Base-by-base conservation (phyloP, 2,113 vertebrate species). In the Neolamprologus longior region DNA sequence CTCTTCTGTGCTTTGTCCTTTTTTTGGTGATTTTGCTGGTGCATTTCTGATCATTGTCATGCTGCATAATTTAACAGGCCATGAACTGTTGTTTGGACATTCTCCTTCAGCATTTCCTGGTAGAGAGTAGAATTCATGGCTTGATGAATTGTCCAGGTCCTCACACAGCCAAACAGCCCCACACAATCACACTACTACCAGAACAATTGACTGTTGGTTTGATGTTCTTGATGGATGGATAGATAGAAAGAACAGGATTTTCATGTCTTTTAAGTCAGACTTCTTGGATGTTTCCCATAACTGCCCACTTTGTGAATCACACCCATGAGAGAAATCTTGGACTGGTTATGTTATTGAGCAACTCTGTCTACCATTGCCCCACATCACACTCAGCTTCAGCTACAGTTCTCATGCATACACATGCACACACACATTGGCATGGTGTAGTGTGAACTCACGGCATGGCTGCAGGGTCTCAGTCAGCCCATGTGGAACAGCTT, bases 361-460 rank as follows among this genome's bases (percentile, higher is more conserved):
- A 95, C 84, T 81, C 31, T 73, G 61, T 92, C 85, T 91, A 81
- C 88, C 84, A 88, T 85, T 47, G 71, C 6, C 40, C 81, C 50
- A 84, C 83, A 71, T 24, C 37, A 87, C 84, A 85, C 54, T 78
- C 37, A 61, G 53, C 71, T 90, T 81, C 45, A 45, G 90, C 78
- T 85, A 87, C 31, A 78, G 14, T 89, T 80, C 86, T 71, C 85
- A 82, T 61, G 76, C 58, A 88, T 21, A 84, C 40, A 89, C 76
- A 83, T 68, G 54, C 86, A 31, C 71, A 78, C 40, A 83, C 68
- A 68, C 85, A 76, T 80, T 85, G 86, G 79, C 88, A 52, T 73
- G 61, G 47, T 81, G 53, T 84, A 89, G 91, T 92, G 86, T 92
- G 89, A 91, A 92, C 90, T 93, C 89, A 94, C 88, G 85, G 83